These are phyloP conservation scores for Myoxocephalus aenaeus DNA, from an alignment of 2,797 vertebrate genomes.

Conservation along the genomic window DNA sequence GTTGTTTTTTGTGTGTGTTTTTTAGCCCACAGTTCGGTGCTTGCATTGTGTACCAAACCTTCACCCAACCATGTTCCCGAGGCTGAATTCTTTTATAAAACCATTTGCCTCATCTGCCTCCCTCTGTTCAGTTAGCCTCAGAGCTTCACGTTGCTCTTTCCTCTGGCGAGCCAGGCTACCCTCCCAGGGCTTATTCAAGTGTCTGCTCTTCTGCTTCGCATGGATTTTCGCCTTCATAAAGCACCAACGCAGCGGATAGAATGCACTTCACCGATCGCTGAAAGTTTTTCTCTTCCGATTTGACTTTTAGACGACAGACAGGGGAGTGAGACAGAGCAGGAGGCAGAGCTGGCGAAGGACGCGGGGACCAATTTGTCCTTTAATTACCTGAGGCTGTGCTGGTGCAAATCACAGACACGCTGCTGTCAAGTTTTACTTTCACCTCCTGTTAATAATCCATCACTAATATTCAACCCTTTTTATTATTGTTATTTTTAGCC, in stretches of 20 bases:
- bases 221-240: slow-evolving; percentile 47
- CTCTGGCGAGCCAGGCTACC: slow-evolving; percentile 33
- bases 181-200: slow-evolving; percentile 37
- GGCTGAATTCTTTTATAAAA: slow-evolving; percentile 36
- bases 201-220: slow-evolving; percentile 44
- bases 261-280: slow-evolving; percentile 20
- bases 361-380: slow-evolving; percentile 52
- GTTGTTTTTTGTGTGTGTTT: not conserved
- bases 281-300: slow-evolving; percentile 28
- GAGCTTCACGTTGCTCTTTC: slow-evolving; percentile 33
- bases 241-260: slow-evolving; percentile 32
- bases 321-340: slow-evolving; percentile 12
- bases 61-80: not conserved
- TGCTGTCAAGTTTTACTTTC: slow-evolving; percentile 34
- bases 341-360: slow-evolving; percentile 21
- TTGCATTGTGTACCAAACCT: not conserved
- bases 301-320: slow-evolving; percentile 20
- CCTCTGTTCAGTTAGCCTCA: slow-evolving; percentile 25
- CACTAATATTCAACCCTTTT: not conserved
- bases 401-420: slow-evolving; percentile 34
- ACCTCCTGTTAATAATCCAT: slow-evolving; percentile 44
- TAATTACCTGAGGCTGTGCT: slow-evolving; percentile 50
- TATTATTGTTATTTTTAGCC: not conserved
- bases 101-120: slow-evolving; percentile 30
- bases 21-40: not conserved